Base-by-base conservation (phyloP, 2,113 vertebrate genomes). In the Nanorana parkeri region DNA sequence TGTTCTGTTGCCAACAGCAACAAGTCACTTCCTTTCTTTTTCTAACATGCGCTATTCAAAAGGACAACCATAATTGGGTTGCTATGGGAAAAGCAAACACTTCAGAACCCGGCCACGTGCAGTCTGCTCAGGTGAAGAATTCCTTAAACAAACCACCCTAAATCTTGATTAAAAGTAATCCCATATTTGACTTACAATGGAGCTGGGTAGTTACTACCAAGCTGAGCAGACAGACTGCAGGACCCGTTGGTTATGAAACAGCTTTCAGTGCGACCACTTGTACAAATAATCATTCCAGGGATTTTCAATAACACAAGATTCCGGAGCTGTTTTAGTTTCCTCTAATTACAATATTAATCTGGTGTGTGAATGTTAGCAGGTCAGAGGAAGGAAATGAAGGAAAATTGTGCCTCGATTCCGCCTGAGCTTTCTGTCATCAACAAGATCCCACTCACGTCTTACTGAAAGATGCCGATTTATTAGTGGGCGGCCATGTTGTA, bases 331-430 rank as follows among this genome's bases (percentile, higher is more conserved):
- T 77, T 61, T 51, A 36, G 56, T 61, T 68, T 54, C 21, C 67
- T 72, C 63, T 84, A 78, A 78, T 78, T 78, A 71, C 56, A 63
- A 71, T 83, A 77, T 84, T 84, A 61, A 84, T 84, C 72, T 84
- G 68, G 56, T 84, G 75, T 78, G 66, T 71, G 66, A 78, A 56
- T 36, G 71, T 78, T 78, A 75, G 82, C 65, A 78, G 66, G 32
- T 84, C 76, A 68, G 52, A 36, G 74, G 74, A 78, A 78, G 80
- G 80, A 76, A 83, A 83, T 83, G 71, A 83, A 83, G 80, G 52
- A 58, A 83, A 75, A 83, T n/a, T 68, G 65, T 60, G 80, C 23
- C 60, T 65, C 71, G 76, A 64, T 83, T 81, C 47, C 74, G 80
- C 80, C 54, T 54, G 80, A 66, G 51, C 55, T 76, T 76, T 75